phyloP scores from a whole-genome alignment of 2,113 vertebrate genomes.

The Candoia aspera region DNA sequence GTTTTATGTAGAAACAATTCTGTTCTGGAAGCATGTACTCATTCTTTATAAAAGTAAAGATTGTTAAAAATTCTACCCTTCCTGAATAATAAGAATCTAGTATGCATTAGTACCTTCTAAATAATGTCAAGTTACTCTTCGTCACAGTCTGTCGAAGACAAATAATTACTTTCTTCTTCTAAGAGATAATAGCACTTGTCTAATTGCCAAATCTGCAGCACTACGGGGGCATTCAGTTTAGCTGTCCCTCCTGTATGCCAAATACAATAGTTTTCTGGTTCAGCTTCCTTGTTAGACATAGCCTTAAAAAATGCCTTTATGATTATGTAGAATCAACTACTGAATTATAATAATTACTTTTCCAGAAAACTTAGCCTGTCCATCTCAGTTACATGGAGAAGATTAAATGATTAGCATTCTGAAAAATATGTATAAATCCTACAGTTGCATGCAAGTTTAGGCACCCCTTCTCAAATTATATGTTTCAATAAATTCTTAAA shows the following conservation, averaged over 20 bases:
- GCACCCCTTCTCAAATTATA: not conserved
- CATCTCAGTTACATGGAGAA: constrained; percentile 34
- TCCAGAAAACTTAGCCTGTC: constrained; percentile 6
- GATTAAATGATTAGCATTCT: constrained; percentile 43
- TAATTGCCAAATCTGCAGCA: constrained; percentile 67
- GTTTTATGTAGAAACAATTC: not conserved
- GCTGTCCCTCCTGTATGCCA: constrained; percentile 51
- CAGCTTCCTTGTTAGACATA: constrained; percentile 60
- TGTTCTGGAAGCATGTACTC: constrained; percentile 36
- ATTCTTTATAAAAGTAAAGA: constrained; percentile 24
- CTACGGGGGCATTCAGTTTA: constrained; percentile 52
- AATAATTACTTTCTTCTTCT: constrained; percentile 69
- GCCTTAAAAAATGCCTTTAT: constrained; percentile 48
- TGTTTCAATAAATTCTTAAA: not conserved
- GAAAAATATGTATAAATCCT: constrained; percentile 40
- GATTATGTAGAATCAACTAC: constrained; percentile 48
- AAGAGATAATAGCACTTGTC: constrained; percentile 65
- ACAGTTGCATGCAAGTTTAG: not conserved
- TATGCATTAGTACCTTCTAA: constrained; percentile 60
- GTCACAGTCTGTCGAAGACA: constrained; percentile 68
- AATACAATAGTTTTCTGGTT: constrained; percentile 59
- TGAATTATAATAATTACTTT: constrained; percentile 9
- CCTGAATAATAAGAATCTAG: constrained; percentile 64
- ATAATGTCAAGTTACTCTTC: constrained; percentile 68
- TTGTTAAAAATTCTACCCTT: constrained; percentile 54